Conservation (phyloP, 1,140 invertebrate genomes). For the Ceratina australensis region DNA sequence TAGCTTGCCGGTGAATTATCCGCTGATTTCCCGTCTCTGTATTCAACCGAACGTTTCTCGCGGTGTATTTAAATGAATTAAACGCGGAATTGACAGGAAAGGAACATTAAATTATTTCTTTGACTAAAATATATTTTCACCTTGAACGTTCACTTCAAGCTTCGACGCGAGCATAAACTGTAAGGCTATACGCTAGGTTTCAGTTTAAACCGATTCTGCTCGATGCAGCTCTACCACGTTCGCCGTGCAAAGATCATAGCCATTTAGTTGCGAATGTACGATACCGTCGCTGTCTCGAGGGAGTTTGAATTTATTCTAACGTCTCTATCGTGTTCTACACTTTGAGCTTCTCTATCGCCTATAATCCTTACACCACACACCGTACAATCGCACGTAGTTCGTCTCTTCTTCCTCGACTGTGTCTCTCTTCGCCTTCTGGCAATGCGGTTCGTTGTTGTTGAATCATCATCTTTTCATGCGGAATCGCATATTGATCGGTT, state of each 20-base stretch:
- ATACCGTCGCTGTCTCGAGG: background rate
- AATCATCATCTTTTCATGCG: constrained; percentile 15
- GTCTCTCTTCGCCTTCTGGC: background rate
- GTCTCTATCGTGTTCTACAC: background rate
- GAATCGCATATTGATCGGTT: constrained; percentile 2
- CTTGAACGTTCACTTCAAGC: no score
- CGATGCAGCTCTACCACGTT: background rate
- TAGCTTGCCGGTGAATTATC: no score
- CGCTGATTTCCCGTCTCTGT: no score
- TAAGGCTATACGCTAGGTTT: no score
- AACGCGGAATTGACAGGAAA: no score
- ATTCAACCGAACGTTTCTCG: no score
- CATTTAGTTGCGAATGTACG: no score
- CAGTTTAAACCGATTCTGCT: background rate
- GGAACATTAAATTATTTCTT: no score
- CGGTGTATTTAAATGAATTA: no score
- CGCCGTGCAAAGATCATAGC: background rate
- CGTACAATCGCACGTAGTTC: no score
- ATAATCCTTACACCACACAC: background rate
- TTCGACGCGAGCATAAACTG: background rate
- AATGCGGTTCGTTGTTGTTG: background rate
- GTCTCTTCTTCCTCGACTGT: no score
- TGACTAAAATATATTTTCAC: no score
- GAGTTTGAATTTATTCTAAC: background rate
- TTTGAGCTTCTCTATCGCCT: background rate